Base-by-base conservation (phyloP, 2,888 invertebrate species). In the Melipona beecheii region DNA sequence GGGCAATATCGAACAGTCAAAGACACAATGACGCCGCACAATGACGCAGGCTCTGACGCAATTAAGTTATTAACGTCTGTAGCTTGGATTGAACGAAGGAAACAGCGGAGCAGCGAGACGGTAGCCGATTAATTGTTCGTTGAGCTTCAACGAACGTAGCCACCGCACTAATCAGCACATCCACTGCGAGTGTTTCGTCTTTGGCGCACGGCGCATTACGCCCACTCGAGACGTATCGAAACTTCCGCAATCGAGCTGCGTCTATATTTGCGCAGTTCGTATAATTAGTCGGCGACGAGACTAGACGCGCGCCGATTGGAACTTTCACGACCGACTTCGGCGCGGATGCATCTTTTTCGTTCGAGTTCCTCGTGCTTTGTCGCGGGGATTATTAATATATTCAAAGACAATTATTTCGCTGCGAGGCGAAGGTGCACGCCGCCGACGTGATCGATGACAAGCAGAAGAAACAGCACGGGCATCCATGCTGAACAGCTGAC, bases 211-310 rank as follows among this genome's bases (percentile, higher is more conserved):
- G 70, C 27, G n/a, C 65, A 69, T 72, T 49, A 60, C 60, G 49
- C 31, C 62, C 66, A 52, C 62, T 50, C 65, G 19, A 78, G 75
- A 75, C 78, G 79, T 31, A 86, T 83, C 85, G 75, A 75, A 88
- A 85, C 62, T 79, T 83, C 66, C n/a, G 60, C 66, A 54, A 79
- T 86, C 73, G 79, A 58, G 49, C 58, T 19, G 43, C 27, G 19
- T 9, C 52, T 76, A 77, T 73, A 79, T 78, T 86, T 71, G 74
- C 43, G 71, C 54, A 62, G 49, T 72, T 66, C 79, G 76, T 74
- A 66, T 86, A 88, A 87, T 81, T 84, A 86, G 80, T 82, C 78
- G 79, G 31, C 74, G 58, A 70, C 65, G 84, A 1, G 27, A 86
- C 88, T 78, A 73, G 74, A 80, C 71, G 75, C 52, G 66, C 76